A percentile compares a stretch with the other conserved stretches of the same genome.
Evolutionary conservation across 2,113 vertebrate species (phyloP).

Genomic region (Labeo rohita): DNA sequence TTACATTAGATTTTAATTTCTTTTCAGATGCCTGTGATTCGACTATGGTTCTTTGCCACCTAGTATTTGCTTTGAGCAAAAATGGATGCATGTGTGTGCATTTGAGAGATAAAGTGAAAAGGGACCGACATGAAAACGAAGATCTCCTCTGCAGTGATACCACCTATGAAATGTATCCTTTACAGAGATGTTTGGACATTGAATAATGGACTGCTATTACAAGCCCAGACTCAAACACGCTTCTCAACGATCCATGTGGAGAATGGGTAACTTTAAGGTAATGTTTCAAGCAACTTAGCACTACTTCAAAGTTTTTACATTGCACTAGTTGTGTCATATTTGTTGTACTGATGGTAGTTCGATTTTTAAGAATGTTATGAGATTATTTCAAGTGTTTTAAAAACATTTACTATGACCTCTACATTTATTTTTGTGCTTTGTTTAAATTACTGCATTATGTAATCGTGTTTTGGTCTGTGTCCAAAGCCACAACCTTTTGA

Average conservation of each 20-base stretch:
- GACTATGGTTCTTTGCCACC: background rate
- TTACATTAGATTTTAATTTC: background rate
- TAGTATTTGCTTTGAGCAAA: background rate
- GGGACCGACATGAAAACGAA: background rate
- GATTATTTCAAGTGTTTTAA: background rate
- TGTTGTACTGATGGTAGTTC: background rate
- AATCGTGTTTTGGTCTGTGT: background rate
- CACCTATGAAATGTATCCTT: slow-evolving; percentile 1
- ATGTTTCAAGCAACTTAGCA: slow-evolving; percentile 6
- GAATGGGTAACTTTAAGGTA: background rate
- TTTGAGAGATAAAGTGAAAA: background rate
- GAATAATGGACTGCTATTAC: slow-evolving; percentile 12
- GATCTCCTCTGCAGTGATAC: background rate
- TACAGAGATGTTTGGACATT: background rate
- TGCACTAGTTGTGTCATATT: background rate
- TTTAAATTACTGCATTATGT: background rate
- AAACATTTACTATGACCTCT: background rate
- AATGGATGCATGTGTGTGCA: background rate
- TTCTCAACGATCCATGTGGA: background rate
- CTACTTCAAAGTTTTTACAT: background rate
- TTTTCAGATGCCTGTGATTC: background rate
- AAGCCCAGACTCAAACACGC: slow-evolving; percentile 2
- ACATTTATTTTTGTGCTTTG: background rate
- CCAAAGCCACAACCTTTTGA: background rate
- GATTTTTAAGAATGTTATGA: background rate